A percentile compares a stretch with the other conserved stretches of the same genome.
Conservation (phyloP, 1,140 invertebrate species). For the Drosophila dunni region DNA sequence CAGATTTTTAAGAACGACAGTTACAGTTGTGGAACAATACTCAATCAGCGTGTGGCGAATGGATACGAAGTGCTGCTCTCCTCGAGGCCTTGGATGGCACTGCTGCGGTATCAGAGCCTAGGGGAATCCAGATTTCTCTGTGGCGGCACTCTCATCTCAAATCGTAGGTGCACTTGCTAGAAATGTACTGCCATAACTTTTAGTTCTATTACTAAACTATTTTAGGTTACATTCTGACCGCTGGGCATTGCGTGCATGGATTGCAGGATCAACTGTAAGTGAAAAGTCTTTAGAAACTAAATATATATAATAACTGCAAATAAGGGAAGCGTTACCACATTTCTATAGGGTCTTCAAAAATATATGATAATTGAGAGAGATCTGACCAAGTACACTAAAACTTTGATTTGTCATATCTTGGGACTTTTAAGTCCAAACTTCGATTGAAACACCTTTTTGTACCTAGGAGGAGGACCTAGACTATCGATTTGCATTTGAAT, state of each 20-base stretch:
- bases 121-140: conserved; percentile 62
- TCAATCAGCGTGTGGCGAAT: conserved; percentile 72
- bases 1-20: conserved; percentile 41
- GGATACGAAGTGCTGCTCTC: conserved; percentile 84
- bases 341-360: no score
- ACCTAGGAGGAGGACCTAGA: no score
- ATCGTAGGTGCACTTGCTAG: conserved; percentile 43
- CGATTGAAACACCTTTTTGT: no score
- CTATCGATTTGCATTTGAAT: no score
- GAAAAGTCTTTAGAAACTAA: no score
- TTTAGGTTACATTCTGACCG: conserved; percentile 86
- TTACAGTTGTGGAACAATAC: conserved; percentile 63
- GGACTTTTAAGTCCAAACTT: no score
- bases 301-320: no score
- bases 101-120: conserved; percentile 83
- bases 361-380: no score
- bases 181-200: no score
- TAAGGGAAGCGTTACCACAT: no score
- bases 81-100: conserved; percentile 86
- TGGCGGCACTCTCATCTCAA: conserved; percentile 85
- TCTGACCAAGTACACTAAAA: background rate
- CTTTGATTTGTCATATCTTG: no score
- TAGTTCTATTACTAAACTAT: background rate
- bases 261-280: conserved; percentile 71
- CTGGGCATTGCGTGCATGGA: conserved; percentile 85